Evolutionary conservation across 2,113 vertebrate species (phyloP).

Genomic region (Halichoerus grypus): DNA sequence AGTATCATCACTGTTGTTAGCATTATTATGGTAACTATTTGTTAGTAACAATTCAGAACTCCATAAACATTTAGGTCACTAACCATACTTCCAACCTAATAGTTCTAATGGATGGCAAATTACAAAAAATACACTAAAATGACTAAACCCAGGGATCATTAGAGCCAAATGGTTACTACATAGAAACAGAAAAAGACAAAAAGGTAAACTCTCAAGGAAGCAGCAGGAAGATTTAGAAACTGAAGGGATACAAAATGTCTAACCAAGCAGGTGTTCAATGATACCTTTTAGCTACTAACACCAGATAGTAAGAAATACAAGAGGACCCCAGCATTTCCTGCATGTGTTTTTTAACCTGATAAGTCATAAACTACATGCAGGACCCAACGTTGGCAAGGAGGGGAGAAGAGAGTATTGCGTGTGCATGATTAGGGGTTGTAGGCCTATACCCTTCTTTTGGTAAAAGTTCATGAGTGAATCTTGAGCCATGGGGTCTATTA

Average conservation of each 20-base stretch:
- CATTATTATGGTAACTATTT: not conserved
- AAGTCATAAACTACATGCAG: not conserved
- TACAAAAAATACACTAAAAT: not conserved
- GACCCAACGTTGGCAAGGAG: not conserved
- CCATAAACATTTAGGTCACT: not conserved
- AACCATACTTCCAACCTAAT: not conserved
- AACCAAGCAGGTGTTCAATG: not conserved
- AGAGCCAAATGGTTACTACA: not conserved
- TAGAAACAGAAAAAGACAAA: not conserved
- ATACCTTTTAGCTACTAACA: not conserved
- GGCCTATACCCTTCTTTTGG: not conserved
- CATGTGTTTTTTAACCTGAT: not conserved
- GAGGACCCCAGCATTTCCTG: not conserved
- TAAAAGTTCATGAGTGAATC: not conserved
- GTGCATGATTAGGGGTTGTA: not conserved
- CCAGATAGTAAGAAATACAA: not conserved
- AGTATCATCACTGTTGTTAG: not conserved
- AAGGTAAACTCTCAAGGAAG: not conserved
- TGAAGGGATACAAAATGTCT: slow-evolving; percentile 20
- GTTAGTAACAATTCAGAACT: slow-evolving; percentile 18
- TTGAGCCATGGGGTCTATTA: not conserved
- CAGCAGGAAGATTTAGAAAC: not conserved
- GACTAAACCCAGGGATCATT: not conserved
- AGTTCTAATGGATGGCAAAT: not conserved
- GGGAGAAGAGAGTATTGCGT: not conserved